Percentiles rank a stretch among this genome's conserved stretches.
Conservation (phyloP, 2,888 invertebrate species). For the Melangyna quadrimaculata region DNA sequence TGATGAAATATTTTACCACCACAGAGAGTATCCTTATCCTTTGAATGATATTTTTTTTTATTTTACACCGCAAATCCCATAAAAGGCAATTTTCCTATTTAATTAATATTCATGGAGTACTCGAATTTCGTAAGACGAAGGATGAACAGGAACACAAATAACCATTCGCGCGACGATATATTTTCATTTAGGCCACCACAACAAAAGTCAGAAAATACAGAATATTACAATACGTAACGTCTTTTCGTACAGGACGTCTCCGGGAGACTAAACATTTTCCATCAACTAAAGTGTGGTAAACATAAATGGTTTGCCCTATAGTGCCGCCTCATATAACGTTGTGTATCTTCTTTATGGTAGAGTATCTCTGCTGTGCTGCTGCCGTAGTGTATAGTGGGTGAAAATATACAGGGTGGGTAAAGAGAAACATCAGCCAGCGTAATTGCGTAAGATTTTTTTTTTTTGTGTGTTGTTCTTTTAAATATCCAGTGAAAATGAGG, state of each 20-base stretch:
- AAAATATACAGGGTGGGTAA: background rate
- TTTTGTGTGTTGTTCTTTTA: background rate
- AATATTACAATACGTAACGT: slow-evolving; percentile 69
- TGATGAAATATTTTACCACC: background rate
- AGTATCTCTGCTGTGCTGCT: background rate
- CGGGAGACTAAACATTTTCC: slow-evolving; percentile 75
- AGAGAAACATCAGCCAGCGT: background rate
- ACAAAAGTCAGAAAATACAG: slow-evolving; percentile 47
- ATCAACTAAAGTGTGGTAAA: slow-evolving; percentile 60
- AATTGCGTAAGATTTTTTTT: background rate
- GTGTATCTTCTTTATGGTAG: slow-evolving; percentile 33
- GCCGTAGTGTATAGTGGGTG: slow-evolving; percentile 11
- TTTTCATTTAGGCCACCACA: slow-evolving; percentile 8
- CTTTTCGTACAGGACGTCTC: slow-evolving; percentile 75
- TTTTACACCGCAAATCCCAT: background rate
- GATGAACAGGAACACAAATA: no score
- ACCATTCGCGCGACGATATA: slow-evolving; percentile 14
- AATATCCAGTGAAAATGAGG: background rate
- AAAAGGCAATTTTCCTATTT: background rate
- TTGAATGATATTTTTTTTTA: slow-evolving; percentile 4
- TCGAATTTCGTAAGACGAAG: background rate
- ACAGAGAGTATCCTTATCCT: background rate
- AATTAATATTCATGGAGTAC: slow-evolving; percentile 2
- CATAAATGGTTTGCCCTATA: slow-evolving; percentile 54
- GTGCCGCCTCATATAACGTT: slow-evolving; percentile 26